Percentiles rank a stretch among this genome's conserved stretches.
phyloP scores from a whole-genome alignment of 2,888 invertebrate genomes.

The Eristalis pertinax region DNA sequence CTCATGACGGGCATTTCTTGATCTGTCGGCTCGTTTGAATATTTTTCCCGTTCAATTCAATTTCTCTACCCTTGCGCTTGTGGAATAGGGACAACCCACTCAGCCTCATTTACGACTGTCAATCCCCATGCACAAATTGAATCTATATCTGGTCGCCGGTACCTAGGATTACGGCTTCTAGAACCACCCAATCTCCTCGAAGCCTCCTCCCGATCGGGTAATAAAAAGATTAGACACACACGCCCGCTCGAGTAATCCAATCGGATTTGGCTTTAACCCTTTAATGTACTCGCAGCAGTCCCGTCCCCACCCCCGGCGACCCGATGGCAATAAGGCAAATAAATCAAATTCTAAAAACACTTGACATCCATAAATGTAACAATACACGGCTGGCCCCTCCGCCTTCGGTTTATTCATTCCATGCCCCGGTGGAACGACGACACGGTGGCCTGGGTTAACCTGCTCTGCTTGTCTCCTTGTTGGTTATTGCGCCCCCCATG shows the following conservation, averaged over 20 bases:
- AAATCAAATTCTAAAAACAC: slow-evolving; percentile 66
- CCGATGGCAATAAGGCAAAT: slow-evolving; percentile 25
- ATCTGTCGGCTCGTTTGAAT: too few relatives aligned
- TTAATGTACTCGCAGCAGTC: slow-evolving; percentile 29
- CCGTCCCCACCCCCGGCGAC: not conserved
- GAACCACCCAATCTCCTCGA: too few relatives aligned
- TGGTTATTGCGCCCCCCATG: not conserved
- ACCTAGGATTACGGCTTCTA: too few relatives aligned
- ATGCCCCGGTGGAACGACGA: not conserved
- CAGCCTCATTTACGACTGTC: too few relatives aligned
- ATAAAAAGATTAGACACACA: too few relatives aligned
- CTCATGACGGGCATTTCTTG: too few relatives aligned
- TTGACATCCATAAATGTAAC: slow-evolving; percentile 67
- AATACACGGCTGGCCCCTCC: slow-evolving; percentile 42
- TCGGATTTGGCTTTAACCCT: slow-evolving; percentile 47
- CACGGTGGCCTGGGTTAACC: not conserved
- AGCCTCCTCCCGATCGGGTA: too few relatives aligned
- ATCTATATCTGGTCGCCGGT: too few relatives aligned
- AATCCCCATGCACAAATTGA: too few relatives aligned
- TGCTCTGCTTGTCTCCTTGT: not conserved
- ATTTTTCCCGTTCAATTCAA: too few relatives aligned
- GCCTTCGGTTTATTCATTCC: slow-evolving; percentile 49
- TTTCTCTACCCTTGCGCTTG: too few relatives aligned
- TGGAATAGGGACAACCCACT: too few relatives aligned
- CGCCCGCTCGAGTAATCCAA: not conserved